Percentiles rank a stretch among this genome's conserved stretches.
phyloP scores from a whole-genome alignment of 2,888 invertebrate genomes.

The Hirudinaria manillensis region DNA sequence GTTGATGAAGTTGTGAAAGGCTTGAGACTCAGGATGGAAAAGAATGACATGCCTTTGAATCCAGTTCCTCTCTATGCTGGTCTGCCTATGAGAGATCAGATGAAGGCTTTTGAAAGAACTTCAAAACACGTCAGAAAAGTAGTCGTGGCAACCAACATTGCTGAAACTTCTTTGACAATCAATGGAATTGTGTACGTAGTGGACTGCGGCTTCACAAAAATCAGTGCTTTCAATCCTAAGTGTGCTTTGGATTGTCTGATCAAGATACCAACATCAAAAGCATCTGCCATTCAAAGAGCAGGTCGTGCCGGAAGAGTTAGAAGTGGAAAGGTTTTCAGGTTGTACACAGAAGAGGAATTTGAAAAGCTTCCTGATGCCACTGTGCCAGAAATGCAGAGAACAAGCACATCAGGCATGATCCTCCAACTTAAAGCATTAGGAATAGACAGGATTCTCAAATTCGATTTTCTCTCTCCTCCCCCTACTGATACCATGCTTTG shows the following conservation, averaged over 20 bases:
- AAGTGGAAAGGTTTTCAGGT: slow-evolving; percentile 64
- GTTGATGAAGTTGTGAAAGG: slow-evolving; percentile 66
- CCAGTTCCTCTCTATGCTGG: slow-evolving; percentile 88
- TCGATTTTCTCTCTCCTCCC: slow-evolving; percentile 85
- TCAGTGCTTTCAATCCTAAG: slow-evolving; percentile 78
- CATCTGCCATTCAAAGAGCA: slow-evolving; percentile 83
- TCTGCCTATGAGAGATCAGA: slow-evolving; percentile 68
- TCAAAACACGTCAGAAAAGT: slow-evolving; percentile 72
- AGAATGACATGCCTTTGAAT: slow-evolving; percentile 56
- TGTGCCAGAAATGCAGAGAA: slow-evolving; percentile 86
- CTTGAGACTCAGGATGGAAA: slow-evolving; percentile 50
- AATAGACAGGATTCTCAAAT: slow-evolving; percentile 80
- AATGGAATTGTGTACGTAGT: slow-evolving; percentile 86
- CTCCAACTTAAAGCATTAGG: slow-evolving; percentile 88
- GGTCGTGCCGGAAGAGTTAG: slow-evolving; percentile 82
- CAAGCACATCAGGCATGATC: slow-evolving; percentile 75
- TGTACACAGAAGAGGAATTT: slow-evolving; percentile 66
- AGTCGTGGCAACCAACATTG: slow-evolving; percentile 88
- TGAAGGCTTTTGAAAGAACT: slow-evolving; percentile 67
- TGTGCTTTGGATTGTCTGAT: slow-evolving; percentile 66
- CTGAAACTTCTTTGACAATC: slow-evolving; percentile 92
- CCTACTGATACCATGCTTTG: slow-evolving; percentile 78
- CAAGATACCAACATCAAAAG: slow-evolving; percentile 74
- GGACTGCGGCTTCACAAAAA: slow-evolving; percentile 90
- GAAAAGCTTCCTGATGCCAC: slow-evolving; percentile 65